phyloP scores from a whole-genome alignment of 2,797 vertebrate genomes.

The Helostoma temminkii region DNA sequence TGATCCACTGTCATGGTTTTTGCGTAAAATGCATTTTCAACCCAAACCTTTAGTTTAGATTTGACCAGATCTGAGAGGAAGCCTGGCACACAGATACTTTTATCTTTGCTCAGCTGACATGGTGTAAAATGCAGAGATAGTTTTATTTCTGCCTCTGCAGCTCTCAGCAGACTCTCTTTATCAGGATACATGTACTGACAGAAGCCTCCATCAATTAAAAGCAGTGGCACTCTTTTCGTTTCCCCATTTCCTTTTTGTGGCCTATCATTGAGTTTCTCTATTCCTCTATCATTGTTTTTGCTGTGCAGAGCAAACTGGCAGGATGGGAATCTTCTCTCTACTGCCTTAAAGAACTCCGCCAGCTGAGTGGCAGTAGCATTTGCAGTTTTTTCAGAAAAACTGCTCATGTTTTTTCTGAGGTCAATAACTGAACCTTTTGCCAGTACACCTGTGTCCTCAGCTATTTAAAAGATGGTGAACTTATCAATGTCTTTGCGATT shows the following conservation, averaged over 20 bases:
- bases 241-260: not conserved
- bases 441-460: conserved; percentile 47
- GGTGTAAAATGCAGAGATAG: conserved; percentile 46
- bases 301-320: conserved; percentile 21
- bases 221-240: conserved; percentile 16
- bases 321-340: conserved; percentile 35
- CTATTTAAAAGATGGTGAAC: conserved; percentile 42
- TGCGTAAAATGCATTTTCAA: conserved; percentile 72
- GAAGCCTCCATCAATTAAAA: conserved; percentile 39
- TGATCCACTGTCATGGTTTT: conserved; percentile 31
- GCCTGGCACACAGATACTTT: conserved; percentile 47
- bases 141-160: conserved; percentile 39
- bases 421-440: conserved; percentile 18
- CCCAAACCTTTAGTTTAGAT: conserved; percentile 66
- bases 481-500: not conserved
- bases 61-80: conserved; percentile 63
- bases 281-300: conserved; percentile 1
- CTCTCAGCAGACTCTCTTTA: not conserved
- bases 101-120: conserved; percentile 27
- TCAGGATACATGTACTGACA: conserved; percentile 55
- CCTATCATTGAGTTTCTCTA: conserved; percentile 14
- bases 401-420: not conserved
- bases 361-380: conserved; percentile 29
- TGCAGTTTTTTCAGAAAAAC: not conserved
- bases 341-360: conserved; percentile 38